These are phyloP conservation scores for Callinectes sapidus DNA, from an alignment of 2,888 invertebrate species.

Conservation along the genomic window DNA sequence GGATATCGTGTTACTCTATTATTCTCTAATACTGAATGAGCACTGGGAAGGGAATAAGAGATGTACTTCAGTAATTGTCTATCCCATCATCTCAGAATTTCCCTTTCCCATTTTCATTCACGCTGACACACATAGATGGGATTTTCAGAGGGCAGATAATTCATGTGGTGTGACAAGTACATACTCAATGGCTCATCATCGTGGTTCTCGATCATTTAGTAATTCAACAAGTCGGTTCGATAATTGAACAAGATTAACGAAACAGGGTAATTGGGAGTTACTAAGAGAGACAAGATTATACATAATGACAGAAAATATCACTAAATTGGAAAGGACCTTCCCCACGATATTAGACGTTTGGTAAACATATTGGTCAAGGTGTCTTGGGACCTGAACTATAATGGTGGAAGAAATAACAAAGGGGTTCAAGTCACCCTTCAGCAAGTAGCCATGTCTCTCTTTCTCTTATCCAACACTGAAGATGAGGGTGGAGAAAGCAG, in stretches of 20 bases:
- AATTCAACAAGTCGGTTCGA: background rate
- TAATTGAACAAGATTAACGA: background rate
- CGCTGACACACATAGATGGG: background rate
- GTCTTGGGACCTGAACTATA: background rate
- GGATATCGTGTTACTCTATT: background rate
- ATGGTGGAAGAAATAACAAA: background rate
- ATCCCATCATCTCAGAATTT: too few species aligned
- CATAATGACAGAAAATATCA: too few species aligned
- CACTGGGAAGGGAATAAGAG: background rate
- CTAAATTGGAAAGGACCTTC: too few species aligned
- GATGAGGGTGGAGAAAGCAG: background rate
- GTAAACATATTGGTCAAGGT: background rate
- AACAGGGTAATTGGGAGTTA: background rate
- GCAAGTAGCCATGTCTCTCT: background rate
- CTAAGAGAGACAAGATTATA: background rate
- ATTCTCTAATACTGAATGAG: background rate
- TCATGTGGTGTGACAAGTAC: background rate
- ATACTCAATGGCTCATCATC: background rate
- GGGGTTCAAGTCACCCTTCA: background rate
- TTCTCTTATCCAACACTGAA: background rate
- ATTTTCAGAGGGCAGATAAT: background rate
- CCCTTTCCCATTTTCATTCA: background rate
- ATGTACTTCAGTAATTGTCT: background rate
- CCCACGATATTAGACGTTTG: background rate
- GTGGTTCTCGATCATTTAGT: background rate